These are phyloP conservation scores for Macropus fuliginosus DNA, from an alignment of 2,797 vertebrate species.

Conservation along the genomic window DNA sequence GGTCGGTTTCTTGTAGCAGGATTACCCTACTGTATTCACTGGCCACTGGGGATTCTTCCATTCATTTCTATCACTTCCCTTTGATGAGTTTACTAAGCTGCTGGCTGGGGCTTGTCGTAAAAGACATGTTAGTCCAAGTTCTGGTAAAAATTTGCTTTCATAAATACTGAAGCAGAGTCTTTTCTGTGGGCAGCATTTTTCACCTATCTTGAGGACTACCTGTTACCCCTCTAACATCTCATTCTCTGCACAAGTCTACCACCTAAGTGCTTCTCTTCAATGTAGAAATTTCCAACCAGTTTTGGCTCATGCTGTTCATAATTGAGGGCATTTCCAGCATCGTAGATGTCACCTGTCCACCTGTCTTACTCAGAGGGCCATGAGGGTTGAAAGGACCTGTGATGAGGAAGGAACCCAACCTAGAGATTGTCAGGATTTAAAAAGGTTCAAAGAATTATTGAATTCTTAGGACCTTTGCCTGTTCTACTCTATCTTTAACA, in stretches of 20 bases:
- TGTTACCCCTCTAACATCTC: neutral
- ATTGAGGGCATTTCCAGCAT: neutral
- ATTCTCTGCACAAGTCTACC: neutral
- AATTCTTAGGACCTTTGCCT: neutral
- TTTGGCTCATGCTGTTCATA: neutral
- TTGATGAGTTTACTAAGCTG: neutral
- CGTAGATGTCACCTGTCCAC: neutral
- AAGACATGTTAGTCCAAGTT: neutral
- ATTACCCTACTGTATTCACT: neutral
- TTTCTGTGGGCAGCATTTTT: neutral
- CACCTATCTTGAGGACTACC: too few species aligned
- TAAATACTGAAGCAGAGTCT: neutral
- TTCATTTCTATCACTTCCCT: neutral
- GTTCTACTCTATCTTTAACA: neutral
- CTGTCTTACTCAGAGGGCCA: neutral
- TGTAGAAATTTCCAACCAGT: neutral
- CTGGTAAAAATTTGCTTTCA: neutral
- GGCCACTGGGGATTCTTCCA: neutral
- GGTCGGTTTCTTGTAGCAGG: neutral
- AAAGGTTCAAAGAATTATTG: neutral
- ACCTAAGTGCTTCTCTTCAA: neutral
- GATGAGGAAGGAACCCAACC: neutral
- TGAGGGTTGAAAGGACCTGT: neutral
- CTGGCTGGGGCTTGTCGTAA: neutral
- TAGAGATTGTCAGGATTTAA: neutral